Conservation (phyloP, 2,888 invertebrate genomes). For the Apamea crenata region DNA sequence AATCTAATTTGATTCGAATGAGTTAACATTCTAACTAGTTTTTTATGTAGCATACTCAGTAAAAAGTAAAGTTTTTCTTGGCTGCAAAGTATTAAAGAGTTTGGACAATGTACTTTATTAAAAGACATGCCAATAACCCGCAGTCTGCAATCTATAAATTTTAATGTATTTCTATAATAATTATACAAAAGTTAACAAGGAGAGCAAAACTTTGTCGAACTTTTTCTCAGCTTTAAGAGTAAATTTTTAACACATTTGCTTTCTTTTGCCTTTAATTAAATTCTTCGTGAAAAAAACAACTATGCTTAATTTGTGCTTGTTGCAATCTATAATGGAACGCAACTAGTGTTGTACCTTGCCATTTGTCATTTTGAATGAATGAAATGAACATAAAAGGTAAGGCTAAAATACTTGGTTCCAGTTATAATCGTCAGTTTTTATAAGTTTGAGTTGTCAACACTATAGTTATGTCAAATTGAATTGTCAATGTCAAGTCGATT, state of each 20-base stretch:
- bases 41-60: neutral
- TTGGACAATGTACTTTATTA: neutral
- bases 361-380: slow-evolving; percentile 36
- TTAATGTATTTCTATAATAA: neutral
- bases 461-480: neutral
- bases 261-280: neutral
- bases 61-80: neutral
- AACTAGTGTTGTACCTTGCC: slow-evolving; percentile 27
- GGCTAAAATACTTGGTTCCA: slow-evolving; percentile 27
- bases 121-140: neutral
- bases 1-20: slow-evolving; percentile 23
- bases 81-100: neutral
- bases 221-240: neutral
- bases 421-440: neutral
- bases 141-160: neutral
- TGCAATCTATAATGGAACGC: slow-evolving; percentile 30
- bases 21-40: slow-evolving; percentile 20
- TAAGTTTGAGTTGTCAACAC: neutral
- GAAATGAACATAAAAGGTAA: slow-evolving; percentile 13
- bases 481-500: neutral
- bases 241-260: neutral
- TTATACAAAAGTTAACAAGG: neutral
- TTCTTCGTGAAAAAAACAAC: slow-evolving; percentile 2
- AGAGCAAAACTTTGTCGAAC: neutral
- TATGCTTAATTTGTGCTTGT: neutral